These are phyloP conservation scores for Acyrthosiphon pisum DNA, from an alignment of 1,140 invertebrate species.

Conservation along the genomic window DNA sequence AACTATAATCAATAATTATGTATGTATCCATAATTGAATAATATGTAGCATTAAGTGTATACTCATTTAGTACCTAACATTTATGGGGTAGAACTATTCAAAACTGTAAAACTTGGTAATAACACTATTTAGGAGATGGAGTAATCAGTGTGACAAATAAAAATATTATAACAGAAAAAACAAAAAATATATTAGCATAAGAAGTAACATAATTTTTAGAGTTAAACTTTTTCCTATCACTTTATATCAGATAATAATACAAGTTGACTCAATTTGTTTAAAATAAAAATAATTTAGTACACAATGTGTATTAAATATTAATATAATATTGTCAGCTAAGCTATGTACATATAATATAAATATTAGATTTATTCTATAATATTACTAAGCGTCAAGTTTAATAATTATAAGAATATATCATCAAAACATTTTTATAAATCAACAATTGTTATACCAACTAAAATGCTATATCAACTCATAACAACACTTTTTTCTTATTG, in stretches of 20 bases:
- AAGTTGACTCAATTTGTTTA: not conserved
- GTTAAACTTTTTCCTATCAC: not conserved
- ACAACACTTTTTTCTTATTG: not conserved
- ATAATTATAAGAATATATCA: not conserved
- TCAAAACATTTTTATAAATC: no score
- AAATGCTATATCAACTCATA: no score
- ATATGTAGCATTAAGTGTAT: not conserved
- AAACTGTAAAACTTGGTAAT: not conserved
- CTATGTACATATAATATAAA: not conserved
- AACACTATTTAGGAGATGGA: not conserved
- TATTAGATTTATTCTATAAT: not conserved
- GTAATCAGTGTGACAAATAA: not conserved
- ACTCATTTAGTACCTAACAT: not conserved
- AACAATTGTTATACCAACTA: not conserved
- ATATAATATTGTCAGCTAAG: not conserved
- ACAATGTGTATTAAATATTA: not conserved
- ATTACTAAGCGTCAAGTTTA: not conserved
- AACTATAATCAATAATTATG: no score
- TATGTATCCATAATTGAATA: not conserved
- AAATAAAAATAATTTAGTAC: not conserved
- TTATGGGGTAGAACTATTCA: not conserved
- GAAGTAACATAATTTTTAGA: not conserved
- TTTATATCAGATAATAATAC: not conserved
- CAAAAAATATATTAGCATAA: no score
- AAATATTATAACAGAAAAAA: no score